Evolutionary conservation across 2,113 vertebrate genomes (phyloP).

Genomic region (Rynchops niger): DNA sequence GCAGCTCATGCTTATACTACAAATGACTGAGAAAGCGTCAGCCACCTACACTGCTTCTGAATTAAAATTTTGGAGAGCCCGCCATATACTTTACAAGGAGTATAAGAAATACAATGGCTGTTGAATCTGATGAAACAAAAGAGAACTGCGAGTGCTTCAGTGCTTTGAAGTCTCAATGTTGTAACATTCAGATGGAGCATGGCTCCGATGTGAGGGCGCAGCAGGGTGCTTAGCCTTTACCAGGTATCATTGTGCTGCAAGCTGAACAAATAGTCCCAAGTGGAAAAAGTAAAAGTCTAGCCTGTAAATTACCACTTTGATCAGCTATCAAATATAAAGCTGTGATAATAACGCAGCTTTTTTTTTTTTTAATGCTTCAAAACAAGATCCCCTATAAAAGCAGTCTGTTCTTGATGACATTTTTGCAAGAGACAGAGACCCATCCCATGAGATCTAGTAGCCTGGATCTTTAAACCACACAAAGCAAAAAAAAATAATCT

Average conservation of each 20-base stretch:
- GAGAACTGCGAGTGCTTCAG: background rate
- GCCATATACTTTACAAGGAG: background rate
- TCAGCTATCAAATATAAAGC: background rate
- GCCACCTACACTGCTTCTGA: background rate
- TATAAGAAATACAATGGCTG: background rate
- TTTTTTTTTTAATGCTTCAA: background rate
- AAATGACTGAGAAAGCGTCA: background rate
- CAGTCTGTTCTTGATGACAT: background rate
- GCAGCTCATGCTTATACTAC: background rate
- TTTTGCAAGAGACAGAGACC: background rate
- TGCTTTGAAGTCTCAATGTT: background rate
- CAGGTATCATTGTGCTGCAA: background rate
- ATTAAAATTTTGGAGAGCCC: background rate
- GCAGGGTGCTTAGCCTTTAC: background rate
- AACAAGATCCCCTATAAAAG: background rate
- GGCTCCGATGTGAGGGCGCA: background rate
- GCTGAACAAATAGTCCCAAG: background rate
- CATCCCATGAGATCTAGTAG: background rate
- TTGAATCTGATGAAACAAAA: background rate
- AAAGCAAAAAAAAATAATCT: background rate
- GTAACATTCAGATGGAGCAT: background rate
- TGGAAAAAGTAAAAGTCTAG: background rate
- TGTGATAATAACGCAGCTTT: background rate
- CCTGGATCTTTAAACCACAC: background rate
- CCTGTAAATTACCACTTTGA: background rate